Conservation (phyloP, 2,113 vertebrate genomes). For the Pterocles burchelli region DNA sequence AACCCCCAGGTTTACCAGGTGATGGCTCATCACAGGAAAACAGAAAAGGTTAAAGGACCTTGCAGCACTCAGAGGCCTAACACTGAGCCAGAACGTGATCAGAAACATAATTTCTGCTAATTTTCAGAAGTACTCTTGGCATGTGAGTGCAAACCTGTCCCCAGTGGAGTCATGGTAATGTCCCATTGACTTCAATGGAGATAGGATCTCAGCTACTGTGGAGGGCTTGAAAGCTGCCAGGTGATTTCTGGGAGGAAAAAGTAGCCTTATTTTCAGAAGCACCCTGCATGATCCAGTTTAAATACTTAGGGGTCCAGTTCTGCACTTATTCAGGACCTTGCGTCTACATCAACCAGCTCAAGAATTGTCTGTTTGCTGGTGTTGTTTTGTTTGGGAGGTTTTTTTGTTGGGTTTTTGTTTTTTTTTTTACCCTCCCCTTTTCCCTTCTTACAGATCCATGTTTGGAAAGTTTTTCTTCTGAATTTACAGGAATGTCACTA, state of each 20-base stretch:
- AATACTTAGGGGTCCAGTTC: neutral
- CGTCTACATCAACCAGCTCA: neutral
- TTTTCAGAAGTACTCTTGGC: neutral
- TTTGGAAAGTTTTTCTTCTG: neutral
- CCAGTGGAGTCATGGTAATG: neutral
- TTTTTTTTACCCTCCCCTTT: neutral
- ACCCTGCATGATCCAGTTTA: neutral
- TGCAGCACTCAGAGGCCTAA: neutral
- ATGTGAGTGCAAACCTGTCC: neutral
- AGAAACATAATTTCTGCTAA: neutral
- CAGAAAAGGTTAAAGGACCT: neutral
- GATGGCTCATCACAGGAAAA: neutral
- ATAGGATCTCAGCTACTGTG: neutral
- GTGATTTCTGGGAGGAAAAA: neutral
- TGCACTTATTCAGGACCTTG: neutral
- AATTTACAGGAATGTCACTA: neutral
- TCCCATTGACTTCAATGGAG: neutral
- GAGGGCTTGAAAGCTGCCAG: neutral
- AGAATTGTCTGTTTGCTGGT: neutral
- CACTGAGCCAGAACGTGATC: neutral
- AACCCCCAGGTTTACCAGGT: neutral
- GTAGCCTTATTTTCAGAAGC: neutral
- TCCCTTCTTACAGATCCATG: accelerated
- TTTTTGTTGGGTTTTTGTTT: too few species aligned
- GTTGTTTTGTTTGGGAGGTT: too few species aligned